These are phyloP conservation scores for Mastigias papua DNA, from an alignment of 30 jellyfish, hydroid and myxozoan genomes.

Conservation along the genomic window DNA sequence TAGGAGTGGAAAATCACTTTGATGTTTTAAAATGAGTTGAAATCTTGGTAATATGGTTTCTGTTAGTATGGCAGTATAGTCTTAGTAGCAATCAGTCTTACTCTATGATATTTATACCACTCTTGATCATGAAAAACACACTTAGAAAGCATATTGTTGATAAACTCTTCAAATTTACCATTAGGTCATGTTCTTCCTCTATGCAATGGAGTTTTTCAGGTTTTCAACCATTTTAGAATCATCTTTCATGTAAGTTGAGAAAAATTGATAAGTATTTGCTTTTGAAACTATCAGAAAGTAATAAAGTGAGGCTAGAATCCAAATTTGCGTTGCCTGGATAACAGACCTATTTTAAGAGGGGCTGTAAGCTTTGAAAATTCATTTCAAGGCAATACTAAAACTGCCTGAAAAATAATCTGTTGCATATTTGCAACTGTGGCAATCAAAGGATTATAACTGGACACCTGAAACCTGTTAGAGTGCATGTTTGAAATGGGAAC, in stretches of 20 bases:
- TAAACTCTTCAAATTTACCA: not conserved
- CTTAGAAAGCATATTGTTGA: not conserved
- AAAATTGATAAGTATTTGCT: not conserved
- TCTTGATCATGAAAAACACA: not conserved
- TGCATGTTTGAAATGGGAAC: too few species aligned
- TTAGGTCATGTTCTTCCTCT: not conserved
- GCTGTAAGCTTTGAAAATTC: too few species aligned
- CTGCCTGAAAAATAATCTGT: too few species aligned
- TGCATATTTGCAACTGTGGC: too few species aligned
- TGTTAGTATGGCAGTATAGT: not conserved
- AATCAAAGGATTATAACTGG: too few species aligned
- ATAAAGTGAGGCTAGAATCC: too few species aligned
- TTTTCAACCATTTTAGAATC: not conserved
- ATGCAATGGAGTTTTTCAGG: not conserved
- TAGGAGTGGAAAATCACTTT: not conserved
- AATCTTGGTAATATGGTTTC: not conserved
- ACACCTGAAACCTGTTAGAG: too few species aligned
- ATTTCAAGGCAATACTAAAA: too few species aligned
- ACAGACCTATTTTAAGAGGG: too few species aligned
- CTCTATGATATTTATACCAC: not conserved
- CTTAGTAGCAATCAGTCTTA: not conserved
- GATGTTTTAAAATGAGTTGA: not conserved
- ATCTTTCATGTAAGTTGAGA: not conserved
- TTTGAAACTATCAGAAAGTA: not conserved
- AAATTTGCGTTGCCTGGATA: too few species aligned